phyloP scores from a whole-genome alignment of 2,113 vertebrate genomes.

The Menura novaehollandiae region DNA sequence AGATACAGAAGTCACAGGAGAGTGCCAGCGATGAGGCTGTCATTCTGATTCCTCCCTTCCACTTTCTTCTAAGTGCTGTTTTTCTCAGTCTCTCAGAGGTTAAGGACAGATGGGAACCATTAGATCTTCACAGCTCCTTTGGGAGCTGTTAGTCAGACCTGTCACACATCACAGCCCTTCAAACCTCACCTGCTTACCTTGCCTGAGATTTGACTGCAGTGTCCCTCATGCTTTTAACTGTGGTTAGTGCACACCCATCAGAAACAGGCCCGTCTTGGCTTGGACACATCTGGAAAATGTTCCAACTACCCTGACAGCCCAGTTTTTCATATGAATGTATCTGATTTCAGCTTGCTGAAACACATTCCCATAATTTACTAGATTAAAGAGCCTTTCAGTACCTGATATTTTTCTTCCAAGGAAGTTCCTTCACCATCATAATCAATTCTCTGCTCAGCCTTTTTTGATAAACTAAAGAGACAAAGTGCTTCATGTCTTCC shows the following conservation, averaged over 20 bases:
- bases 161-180: not conserved
- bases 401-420: constrained; percentile 31
- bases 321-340: constrained; percentile 26
- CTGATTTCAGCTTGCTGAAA: constrained; percentile 22
- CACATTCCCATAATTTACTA: constrained; percentile 31
- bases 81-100: constrained; percentile 3
- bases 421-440: constrained; percentile 10
- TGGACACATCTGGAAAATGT: not conserved
- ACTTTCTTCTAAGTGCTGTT: not conserved
- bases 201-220: not conserved
- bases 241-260: not conserved
- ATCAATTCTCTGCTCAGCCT: constrained; percentile 8
- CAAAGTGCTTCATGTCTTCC: not conserved
- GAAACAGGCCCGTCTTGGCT: not conserved
- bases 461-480: constrained; percentile 40
- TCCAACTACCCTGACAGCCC: not conserved
- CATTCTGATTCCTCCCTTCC: not conserved
- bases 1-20: not conserved
- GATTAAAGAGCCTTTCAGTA: constrained; percentile 49
- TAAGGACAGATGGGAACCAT: constrained; percentile 40
- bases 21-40: not conserved
- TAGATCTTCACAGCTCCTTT: constrained; percentile 23
- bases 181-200: not conserved
- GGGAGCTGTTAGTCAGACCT: constrained; percentile 32
- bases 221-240: not conserved